phyloP scores from a whole-genome alignment of 2,113 vertebrate species.

The Oreocharis arfaki region DNA sequence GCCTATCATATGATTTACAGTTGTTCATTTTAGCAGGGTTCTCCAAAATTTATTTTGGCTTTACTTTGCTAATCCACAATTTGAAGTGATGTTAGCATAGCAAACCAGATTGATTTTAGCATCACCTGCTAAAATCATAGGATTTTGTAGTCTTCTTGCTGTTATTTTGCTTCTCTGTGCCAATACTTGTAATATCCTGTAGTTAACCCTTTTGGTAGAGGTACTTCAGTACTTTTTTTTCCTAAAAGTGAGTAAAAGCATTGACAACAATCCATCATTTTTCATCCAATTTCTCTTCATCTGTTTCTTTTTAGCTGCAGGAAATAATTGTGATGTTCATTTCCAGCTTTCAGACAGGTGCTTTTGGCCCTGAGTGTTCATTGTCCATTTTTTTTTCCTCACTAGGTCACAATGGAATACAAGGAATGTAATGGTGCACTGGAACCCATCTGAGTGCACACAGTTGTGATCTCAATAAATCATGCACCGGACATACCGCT shows the following conservation, averaged over 20 bases:
- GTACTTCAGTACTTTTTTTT: not conserved
- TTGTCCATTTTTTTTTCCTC: not conserved
- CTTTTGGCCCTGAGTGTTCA: not conserved
- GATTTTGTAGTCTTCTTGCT: not conserved
- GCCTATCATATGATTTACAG: not conserved
- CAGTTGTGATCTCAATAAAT: conserved; percentile 80
- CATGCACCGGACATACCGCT: conserved; percentile 71
- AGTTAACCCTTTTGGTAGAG: not conserved
- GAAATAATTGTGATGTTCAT: not conserved
- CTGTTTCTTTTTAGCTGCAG: not conserved
- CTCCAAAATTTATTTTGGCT: not conserved
- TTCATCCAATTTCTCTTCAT: not conserved
- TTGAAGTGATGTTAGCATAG: not conserved
- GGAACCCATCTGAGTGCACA: conserved; percentile 78
- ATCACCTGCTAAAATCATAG: not conserved
- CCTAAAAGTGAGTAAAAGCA: not conserved
- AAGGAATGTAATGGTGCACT: conserved; percentile 75
- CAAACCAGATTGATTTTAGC: not conserved
- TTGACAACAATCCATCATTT: not conserved
- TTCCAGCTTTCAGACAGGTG: not conserved
- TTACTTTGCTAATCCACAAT: not conserved
- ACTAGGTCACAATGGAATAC: conserved; percentile 82
- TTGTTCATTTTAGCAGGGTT: not conserved
- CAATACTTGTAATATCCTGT: not conserved
- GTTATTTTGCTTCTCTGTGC: not conserved